Base-by-base conservation (phyloP, 53 echinoderm and acorn worm species). In the Luidia sarsii region DNA sequence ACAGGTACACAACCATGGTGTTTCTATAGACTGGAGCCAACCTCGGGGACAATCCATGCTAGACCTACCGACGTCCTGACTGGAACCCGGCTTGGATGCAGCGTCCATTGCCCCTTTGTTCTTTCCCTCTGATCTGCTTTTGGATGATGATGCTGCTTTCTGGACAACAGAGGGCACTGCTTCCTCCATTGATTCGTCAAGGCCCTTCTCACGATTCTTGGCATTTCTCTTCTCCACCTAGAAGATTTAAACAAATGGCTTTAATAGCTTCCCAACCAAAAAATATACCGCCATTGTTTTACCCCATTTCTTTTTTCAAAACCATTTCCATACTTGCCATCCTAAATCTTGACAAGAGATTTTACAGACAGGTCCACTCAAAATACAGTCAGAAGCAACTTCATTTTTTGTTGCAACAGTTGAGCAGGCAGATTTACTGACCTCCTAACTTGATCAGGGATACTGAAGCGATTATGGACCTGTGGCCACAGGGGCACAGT, bases 191-290 rank as follows among this genome's bases (percentile, higher is more conserved):
- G 60, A 29, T 15, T 83, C 54, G 31, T 64, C 64, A 14, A 84
- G 85, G 32, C 85, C 92, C 48, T 88, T 88, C 64, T 88, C 92
- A 10, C 54, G 71, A 34, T 87, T 87, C 64, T 91, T 91, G 30
- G 61, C 91, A 68, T 91, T 87, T 41, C 67, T 63, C 46, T 83
- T 92, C 62, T 88, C 92, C 34, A 85, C 68, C 70, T 61, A 36
- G 50, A 36, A n/a, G n/a, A 61, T 37, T 15, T 46, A 63, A 15
- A 48, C 37, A 61, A 9, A 8, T n/a, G n/a, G n/a, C n/a, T n/a
- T n/a, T n/a, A n/a, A n/a, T n/a, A n/a, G 7, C 18, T 53, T 53
- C 18, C 18, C 5, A 53, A 9, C 5, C n/a, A 19, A 16, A n/a
- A n/a, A 46, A 46, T 46, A 46, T 46, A 10, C 46, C 15, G 46